phyloP scores from a whole-genome alignment of 2,113 vertebrate species.

The Raja brachyura region DNA sequence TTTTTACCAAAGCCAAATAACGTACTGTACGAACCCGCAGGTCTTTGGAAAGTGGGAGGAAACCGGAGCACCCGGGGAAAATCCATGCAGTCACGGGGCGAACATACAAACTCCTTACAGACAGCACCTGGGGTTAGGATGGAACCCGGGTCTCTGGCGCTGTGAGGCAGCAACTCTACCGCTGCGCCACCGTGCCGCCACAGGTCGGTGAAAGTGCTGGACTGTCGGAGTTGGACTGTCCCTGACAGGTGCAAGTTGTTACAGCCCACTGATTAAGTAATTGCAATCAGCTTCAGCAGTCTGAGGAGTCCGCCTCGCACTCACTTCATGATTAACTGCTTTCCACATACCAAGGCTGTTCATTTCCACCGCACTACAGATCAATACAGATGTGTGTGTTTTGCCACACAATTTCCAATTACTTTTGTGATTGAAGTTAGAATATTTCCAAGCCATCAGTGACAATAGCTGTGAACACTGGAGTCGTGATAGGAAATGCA shows the following conservation, averaged over 20 bases:
- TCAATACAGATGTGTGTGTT: background rate
- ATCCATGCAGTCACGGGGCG: too few relatives aligned
- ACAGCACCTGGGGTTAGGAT: too few relatives aligned
- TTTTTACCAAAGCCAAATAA: too few relatives aligned
- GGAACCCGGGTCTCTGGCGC: too few relatives aligned
- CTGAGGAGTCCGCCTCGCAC: background rate
- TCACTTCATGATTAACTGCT: background rate
- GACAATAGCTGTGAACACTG: background rate
- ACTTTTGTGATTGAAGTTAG: background rate
- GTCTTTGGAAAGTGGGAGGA: too few relatives aligned
- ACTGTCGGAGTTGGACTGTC: background rate
- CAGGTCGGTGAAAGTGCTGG: too few relatives aligned
- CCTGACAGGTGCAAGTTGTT: background rate
- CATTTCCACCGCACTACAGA: background rate
- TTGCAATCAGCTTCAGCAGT: background rate
- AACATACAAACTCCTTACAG: too few relatives aligned
- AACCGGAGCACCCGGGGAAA: too few relatives aligned
- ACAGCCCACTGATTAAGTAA: background rate
- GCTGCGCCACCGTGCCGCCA: too few relatives aligned
- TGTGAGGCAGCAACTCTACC: too few relatives aligned
- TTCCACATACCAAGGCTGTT: background rate
- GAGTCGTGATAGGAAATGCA: slow-evolving; percentile 15
- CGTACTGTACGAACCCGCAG: too few relatives aligned
- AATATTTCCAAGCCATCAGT: background rate
- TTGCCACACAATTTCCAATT: background rate